A percentile compares a stretch with the other conserved stretches of the same genome.
These are phyloP conservation scores for Phrynocephalus versicolor DNA, from an alignment of 2,113 vertebrate species.

Conservation along the genomic window DNA sequence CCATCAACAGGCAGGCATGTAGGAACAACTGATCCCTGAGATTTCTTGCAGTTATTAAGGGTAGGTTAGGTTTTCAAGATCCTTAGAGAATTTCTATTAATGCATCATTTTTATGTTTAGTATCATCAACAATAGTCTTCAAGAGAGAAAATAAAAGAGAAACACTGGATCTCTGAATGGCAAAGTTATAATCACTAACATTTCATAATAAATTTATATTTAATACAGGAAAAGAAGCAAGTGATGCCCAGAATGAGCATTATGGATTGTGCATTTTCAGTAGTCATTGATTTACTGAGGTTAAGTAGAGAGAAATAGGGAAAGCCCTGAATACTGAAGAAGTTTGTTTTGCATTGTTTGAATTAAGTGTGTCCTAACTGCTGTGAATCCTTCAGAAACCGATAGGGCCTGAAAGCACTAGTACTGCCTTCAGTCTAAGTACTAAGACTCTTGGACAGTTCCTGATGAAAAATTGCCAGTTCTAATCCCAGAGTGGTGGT, in stretches of 20 bases:
- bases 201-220: constrained; percentile 41
- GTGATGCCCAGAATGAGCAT: constrained; percentile 23
- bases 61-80: constrained; percentile 23
- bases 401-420: neutral
- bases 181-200: neutral
- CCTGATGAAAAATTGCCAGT: too few relatives aligned
- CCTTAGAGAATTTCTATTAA: constrained; percentile 26
- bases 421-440: neutral
- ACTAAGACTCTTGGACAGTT: too few relatives aligned
- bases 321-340: neutral
- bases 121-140: constrained; percentile 15
- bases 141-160: neutral
- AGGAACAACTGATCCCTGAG: constrained; percentile 37
- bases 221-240: constrained; percentile 25
- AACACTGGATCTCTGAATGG: constrained; percentile 2
- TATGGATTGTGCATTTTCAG: constrained; percentile 26
- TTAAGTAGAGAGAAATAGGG: neutral
- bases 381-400: neutral
- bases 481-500: too few relatives aligned
- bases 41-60: constrained; percentile 14
- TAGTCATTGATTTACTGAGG: neutral
- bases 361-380: neutral
- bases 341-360: neutral
- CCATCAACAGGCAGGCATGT: constrained; percentile 16
- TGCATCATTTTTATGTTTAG: constrained; percentile 32